phyloP scores from a whole-genome alignment of 2,888 invertebrate genomes.

The Uloborus plumipes region DNA sequence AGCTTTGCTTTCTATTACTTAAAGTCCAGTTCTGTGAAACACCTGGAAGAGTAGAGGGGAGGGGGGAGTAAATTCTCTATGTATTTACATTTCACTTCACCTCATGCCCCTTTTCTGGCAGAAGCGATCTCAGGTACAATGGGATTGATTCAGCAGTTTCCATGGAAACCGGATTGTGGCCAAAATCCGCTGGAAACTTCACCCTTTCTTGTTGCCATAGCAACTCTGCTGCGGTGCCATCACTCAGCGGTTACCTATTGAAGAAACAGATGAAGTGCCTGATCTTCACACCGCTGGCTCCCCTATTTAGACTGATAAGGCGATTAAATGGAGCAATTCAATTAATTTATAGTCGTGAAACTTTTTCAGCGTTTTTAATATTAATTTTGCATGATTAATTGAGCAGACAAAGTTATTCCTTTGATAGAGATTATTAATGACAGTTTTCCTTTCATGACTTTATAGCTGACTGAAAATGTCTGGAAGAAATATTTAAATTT shows the following conservation, averaged over 20 bases:
- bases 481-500: too few species aligned
- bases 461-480: too few species aligned
- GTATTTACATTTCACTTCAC: slow-evolving; percentile 8
- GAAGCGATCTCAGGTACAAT: slow-evolving; percentile 59
- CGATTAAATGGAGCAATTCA: slow-evolving; percentile 33
- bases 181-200: slow-evolving; percentile 8
- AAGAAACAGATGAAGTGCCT: slow-evolving; percentile 4
- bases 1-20: too few species aligned
- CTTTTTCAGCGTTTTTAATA: slow-evolving; percentile 27
- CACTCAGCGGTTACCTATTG: background rate
- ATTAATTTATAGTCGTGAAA: slow-evolving; percentile 34
- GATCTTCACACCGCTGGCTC: slow-evolving; percentile 14
- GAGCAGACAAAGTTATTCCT: too few species aligned
- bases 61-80: background rate
- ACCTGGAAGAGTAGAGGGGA: too few species aligned
- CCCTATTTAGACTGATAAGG: slow-evolving; percentile 38
- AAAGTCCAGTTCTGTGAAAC: too few species aligned
- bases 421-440: background rate
- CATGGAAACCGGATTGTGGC: slow-evolving; percentile 24
- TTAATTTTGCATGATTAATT: slow-evolving; percentile 6
- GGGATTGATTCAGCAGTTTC: slow-evolving; percentile 59
- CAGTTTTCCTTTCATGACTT: background rate
- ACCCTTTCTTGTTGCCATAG: slow-evolving; percentile 29
- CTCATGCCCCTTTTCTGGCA: background rate
- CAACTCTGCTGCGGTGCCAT: background rate